phyloP scores from a whole-genome alignment of 1,140 invertebrate species.

The Drosophila azteca region DNA sequence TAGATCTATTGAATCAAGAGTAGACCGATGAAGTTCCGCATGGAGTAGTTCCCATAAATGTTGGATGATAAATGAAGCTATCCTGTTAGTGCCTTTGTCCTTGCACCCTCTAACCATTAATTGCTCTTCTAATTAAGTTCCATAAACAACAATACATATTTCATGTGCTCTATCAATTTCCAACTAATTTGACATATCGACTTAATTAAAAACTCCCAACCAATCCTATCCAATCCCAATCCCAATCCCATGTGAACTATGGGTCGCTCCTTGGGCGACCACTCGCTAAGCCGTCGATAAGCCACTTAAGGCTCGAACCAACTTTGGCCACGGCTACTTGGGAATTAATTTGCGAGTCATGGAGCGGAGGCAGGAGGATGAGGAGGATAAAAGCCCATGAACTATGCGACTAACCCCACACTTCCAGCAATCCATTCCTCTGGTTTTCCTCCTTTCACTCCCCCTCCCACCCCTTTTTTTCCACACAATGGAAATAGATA shows the following conservation, averaged over 20 bases:
- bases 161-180: slow-evolving; percentile 47
- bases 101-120: too few relatives aligned
- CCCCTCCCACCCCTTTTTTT: slow-evolving; percentile 1
- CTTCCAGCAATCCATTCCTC: too few relatives aligned
- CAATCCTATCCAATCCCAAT: neutral
- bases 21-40: too few relatives aligned
- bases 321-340: slow-evolving; percentile 47
- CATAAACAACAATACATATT: too few relatives aligned
- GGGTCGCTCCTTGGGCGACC: neutral
- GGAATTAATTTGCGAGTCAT: slow-evolving; percentile 67
- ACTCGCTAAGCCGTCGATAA: slow-evolving; percentile 40
- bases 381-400: slow-evolving; percentile 26
- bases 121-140: slow-evolving; percentile 9
- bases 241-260: neutral
- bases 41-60: too few relatives aligned
- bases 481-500: slow-evolving; percentile 70
- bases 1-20: too few relatives aligned
- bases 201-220: slow-evolving; percentile 68
- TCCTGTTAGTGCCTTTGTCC: too few relatives aligned
- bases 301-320: slow-evolving; percentile 61
- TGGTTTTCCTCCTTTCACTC: too few relatives aligned
- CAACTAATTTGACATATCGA: slow-evolving; percentile 75
- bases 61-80: too few relatives aligned
- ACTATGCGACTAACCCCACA: too few relatives aligned
- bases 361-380: slow-evolving; percentile 7